These are phyloP conservation scores for Poecilia latipinna DNA, from an alignment of 2,113 vertebrate species.

Conservation along the genomic window DNA sequence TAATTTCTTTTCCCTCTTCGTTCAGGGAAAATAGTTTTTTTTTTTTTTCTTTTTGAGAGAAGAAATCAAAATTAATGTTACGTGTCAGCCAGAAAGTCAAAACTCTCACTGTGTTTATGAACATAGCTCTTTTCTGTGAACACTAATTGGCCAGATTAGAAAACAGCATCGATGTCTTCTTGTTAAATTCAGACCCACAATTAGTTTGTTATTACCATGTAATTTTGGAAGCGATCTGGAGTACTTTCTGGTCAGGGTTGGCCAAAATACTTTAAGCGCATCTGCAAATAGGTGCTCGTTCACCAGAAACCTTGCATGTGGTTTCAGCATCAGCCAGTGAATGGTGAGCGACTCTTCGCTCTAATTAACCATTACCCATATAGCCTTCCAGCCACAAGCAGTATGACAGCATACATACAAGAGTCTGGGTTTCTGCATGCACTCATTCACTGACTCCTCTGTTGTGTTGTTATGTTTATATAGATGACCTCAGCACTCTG, in stretches of 20 bases:
- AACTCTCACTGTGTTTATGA: slow-evolving; percentile 49
- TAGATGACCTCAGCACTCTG: slow-evolving; percentile 63
- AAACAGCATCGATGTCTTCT: slow-evolving; percentile 65
- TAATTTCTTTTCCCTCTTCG: too few species aligned
- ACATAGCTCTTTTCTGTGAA: slow-evolving; percentile 45
- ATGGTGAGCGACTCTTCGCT: slow-evolving; percentile 37
- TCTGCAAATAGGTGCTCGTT: slow-evolving; percentile 20
- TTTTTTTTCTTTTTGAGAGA: background rate
- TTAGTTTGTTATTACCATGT: slow-evolving; percentile 60
- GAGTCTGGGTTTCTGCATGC: slow-evolving; percentile 11
- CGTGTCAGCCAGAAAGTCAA: slow-evolving; percentile 17
- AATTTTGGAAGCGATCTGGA: slow-evolving; percentile 51
- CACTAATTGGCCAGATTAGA: slow-evolving; percentile 68
- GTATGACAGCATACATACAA: slow-evolving; percentile 20
- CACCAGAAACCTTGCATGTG: slow-evolving; percentile 36
- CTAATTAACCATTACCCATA: slow-evolving; percentile 53
- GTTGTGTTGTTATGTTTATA: slow-evolving; percentile 57
- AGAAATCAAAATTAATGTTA: background rate
- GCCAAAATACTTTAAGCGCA: slow-evolving; percentile 20
- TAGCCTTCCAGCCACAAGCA: slow-evolving; percentile 32
- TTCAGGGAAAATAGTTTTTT: too few species aligned
- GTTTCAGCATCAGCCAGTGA: slow-evolving; percentile 51
- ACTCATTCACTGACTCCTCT: slow-evolving; percentile 30
- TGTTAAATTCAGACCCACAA: slow-evolving; percentile 63
- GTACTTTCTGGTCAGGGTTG: slow-evolving; percentile 30